Conservation (phyloP, 2,888 invertebrate species). For the Drosophila formosana region DNA sequence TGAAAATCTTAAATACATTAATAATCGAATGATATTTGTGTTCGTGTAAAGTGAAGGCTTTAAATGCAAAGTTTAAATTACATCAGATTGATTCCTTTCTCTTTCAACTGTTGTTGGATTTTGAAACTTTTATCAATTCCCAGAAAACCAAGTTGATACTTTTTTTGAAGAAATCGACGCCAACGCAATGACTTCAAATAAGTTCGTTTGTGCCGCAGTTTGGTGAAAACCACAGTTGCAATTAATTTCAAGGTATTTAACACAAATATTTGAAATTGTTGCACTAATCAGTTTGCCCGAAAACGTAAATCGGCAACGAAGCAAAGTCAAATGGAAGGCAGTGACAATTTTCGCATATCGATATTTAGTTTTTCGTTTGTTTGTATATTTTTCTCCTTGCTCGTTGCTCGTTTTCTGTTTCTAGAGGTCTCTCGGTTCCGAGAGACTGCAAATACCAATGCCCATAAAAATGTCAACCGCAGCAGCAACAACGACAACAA, state of each 20-base stretch:
- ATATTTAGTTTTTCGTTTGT: conserved; percentile 34
- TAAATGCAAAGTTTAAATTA: background rate
- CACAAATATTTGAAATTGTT: conserved; percentile 81
- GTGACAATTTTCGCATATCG: conserved; percentile 64
- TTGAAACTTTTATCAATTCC: background rate
- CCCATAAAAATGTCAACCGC: conserved; percentile 84
- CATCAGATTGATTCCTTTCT: background rate
- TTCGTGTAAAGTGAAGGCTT: no score
- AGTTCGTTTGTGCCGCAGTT: conserved; percentile 33
- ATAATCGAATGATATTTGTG: no score
- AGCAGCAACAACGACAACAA: conserved; percentile 40
- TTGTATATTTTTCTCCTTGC: background rate
- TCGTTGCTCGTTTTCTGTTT: conserved; percentile 11
- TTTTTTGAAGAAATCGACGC: conserved; percentile 34
- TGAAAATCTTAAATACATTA: no score
- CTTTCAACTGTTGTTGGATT: background rate
- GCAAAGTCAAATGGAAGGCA: conserved; percentile 66
- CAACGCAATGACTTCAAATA: conserved; percentile 27
- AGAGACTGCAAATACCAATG: conserved; percentile 74
- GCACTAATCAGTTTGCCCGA: conserved; percentile 68
- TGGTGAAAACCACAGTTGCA: conserved; percentile 54
- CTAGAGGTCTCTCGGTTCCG: conserved; percentile 13
- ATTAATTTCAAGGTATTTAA: conserved; percentile 80
- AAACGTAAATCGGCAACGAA: conserved; percentile 47
- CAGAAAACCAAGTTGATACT: background rate